Percentiles rank a stretch among this genome's conserved stretches.
phyloP scores from a whole-genome alignment of 2,888 invertebrate species.

The Pandemis heparana region DNA sequence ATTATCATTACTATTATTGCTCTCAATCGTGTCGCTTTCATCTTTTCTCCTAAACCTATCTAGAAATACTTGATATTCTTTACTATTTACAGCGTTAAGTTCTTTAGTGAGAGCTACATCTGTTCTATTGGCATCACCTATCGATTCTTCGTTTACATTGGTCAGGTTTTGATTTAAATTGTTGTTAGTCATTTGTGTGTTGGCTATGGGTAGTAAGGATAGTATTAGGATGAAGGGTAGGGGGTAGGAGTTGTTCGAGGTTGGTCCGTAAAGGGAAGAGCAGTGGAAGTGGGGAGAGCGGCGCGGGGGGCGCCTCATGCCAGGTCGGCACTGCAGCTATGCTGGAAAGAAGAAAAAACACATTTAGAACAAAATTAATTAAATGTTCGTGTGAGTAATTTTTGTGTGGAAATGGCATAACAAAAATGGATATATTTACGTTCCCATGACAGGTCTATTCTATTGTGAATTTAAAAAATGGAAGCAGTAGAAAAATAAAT shows the following conservation, averaged over 20 bases:
- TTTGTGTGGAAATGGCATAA: too few species aligned
- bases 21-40: slow-evolving; percentile 41
- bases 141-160: slow-evolving; percentile 39
- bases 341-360: slow-evolving; percentile 56
- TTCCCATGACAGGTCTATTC: too few species aligned
- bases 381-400: too few species aligned
- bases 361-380: too few species aligned
- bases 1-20: slow-evolving; percentile 46
- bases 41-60: slow-evolving; percentile 73
- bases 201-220: slow-evolving; percentile 59
- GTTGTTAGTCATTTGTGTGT: slow-evolving; percentile 64
- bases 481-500: too few species aligned
- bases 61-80: slow-evolving; percentile 65
- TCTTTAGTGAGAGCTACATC: slow-evolving; percentile 46
- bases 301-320: slow-evolving; percentile 75
- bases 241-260: slow-evolving; percentile 64
- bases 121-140: slow-evolving; percentile 37
- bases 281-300: slow-evolving; percentile 63
- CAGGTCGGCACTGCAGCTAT: slow-evolving; percentile 70
- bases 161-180: slow-evolving; percentile 40
- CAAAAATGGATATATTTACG: too few species aligned
- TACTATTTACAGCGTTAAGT: slow-evolving; percentile 54
- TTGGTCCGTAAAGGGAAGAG: slow-evolving; percentile 70
- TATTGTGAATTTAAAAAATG: too few species aligned
- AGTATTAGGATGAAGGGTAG: slow-evolving; percentile 58